Conservation (phyloP, 23 tunicate species). For the Phallusia fumigata region DNA sequence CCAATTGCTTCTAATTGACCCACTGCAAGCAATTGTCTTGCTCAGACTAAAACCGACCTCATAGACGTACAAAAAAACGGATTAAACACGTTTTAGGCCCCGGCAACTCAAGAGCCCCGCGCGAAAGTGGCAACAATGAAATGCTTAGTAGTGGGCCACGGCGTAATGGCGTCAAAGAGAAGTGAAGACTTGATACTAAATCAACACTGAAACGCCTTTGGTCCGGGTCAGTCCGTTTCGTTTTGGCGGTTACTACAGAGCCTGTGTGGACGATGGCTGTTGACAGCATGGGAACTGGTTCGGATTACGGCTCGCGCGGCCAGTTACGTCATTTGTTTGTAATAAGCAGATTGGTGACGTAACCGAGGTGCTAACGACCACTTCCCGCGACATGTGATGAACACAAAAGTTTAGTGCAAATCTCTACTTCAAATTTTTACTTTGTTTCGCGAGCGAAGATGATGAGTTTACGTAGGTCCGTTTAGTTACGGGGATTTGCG, state of each 20-base stretch:
- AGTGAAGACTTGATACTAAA: background rate
- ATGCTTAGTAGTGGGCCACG: background rate
- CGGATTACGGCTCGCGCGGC: background rate
- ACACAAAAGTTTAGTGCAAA: background rate
- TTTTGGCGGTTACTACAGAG: background rate
- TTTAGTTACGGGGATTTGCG: no score
- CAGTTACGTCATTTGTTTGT: slow-evolving; percentile 2
- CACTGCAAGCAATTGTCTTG: no score
- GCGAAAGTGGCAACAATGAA: slow-evolving; percentile 12
- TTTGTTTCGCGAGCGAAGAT: no score
- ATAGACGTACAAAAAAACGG: no score
- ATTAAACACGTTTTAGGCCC: no score
- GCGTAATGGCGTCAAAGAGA: background rate
- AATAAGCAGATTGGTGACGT: background rate
- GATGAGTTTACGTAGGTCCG: no score
- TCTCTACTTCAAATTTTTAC: no score
- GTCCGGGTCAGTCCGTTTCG: background rate
- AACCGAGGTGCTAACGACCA: background rate
- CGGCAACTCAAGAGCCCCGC: background rate
- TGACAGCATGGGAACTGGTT: background rate
- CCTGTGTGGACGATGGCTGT: background rate
- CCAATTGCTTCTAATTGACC: no score
- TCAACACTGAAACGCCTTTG: background rate
- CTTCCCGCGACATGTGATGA: background rate
- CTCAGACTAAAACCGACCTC: no score